A percentile compares a stretch with the other conserved stretches of the same genome.
Conservation (phyloP, 2,113 vertebrate species). For the Gasterosteus aculeatus region DNA sequence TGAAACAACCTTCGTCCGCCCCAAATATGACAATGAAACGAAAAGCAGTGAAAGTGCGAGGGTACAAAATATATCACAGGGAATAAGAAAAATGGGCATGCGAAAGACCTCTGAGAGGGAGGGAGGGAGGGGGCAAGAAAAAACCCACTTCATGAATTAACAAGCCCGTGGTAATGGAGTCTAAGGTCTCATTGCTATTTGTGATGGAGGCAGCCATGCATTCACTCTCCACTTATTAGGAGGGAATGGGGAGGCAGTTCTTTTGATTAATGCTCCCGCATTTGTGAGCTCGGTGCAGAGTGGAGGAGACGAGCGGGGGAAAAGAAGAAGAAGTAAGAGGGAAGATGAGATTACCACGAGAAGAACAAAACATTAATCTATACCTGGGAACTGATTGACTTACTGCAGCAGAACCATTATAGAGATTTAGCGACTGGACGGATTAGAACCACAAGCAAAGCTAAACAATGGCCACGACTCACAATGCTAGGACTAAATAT, state of each 20-base stretch:
- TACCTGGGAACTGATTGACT: constrained; percentile 66
- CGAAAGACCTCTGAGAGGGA: constrained; percentile 46
- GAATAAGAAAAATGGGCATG: constrained; percentile 45
- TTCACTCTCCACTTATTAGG: constrained; percentile 76
- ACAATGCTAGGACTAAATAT: constrained; percentile 74
- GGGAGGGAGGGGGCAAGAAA: constrained; percentile 24
- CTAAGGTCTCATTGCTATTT: constrained; percentile 75
- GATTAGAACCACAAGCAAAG: constrained; percentile 62
- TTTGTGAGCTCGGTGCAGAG: constrained; percentile 45
- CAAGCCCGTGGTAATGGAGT: constrained; percentile 75
- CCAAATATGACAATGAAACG: constrained; percentile 50
- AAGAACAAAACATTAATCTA: constrained; percentile 61
- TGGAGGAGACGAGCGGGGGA: constrained; percentile 41
- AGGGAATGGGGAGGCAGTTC: constrained; percentile 70
- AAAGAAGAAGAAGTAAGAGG: constrained; percentile 1
- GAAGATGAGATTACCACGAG: constrained; percentile 54
- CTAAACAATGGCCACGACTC: constrained; percentile 70
- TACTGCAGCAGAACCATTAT: constrained; percentile 58
- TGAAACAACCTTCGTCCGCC: constrained; percentile 47
- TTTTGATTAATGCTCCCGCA: constrained; percentile 72
- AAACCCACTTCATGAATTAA: constrained; percentile 77
- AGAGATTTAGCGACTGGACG: constrained; percentile 58
- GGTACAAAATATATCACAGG: constrained; percentile 42
- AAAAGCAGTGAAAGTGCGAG: constrained; percentile 22
- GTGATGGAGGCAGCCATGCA: constrained; percentile 77